A percentile compares a stretch with the other conserved stretches of the same genome.
These are phyloP conservation scores for Meandrusa payeni DNA, from an alignment of 2,888 invertebrate genomes.

Conservation along the genomic window DNA sequence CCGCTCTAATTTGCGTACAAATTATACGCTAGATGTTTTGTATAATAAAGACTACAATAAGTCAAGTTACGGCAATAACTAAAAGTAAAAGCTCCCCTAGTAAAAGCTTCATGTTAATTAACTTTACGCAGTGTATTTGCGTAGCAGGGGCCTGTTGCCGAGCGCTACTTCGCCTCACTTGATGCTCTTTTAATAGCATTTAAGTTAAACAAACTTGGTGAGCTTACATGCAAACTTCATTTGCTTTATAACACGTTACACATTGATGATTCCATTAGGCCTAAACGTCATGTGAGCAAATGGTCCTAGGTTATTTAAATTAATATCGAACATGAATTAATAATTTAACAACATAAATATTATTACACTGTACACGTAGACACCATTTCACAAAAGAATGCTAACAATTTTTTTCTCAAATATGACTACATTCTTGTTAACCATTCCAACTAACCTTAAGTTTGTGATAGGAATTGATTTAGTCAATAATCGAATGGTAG, in stretches of 20 bases:
- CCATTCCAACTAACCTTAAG: too few relatives aligned
- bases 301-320: too few relatives aligned
- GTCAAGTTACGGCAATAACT: slow-evolving; percentile 24
- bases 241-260: slow-evolving; percentile 38
- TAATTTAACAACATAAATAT: too few relatives aligned
- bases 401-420: too few relatives aligned
- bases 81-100: slow-evolving; percentile 25
- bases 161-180: slow-evolving; percentile 33
- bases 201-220: slow-evolving; percentile 38
- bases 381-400: too few relatives aligned
- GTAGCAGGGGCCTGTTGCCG: slow-evolving; percentile 27
- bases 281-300: neutral
- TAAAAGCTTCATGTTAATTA: slow-evolving; percentile 40
- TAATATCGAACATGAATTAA: too few relatives aligned
- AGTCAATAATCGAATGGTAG: too few relatives aligned
- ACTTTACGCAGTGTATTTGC: slow-evolving; percentile 42
- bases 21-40: slow-evolving; percentile 21
- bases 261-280: slow-evolving; percentile 20
- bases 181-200: slow-evolving; percentile 47
- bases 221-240: slow-evolving; percentile 41
- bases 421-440: too few relatives aligned
- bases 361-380: too few relatives aligned
- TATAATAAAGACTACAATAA: slow-evolving; percentile 23
- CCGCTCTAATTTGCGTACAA: slow-evolving; percentile 20
- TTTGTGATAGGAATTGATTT: too few relatives aligned